Base-by-base conservation (phyloP, 2,113 vertebrate genomes). In the Barbus barbus region DNA sequence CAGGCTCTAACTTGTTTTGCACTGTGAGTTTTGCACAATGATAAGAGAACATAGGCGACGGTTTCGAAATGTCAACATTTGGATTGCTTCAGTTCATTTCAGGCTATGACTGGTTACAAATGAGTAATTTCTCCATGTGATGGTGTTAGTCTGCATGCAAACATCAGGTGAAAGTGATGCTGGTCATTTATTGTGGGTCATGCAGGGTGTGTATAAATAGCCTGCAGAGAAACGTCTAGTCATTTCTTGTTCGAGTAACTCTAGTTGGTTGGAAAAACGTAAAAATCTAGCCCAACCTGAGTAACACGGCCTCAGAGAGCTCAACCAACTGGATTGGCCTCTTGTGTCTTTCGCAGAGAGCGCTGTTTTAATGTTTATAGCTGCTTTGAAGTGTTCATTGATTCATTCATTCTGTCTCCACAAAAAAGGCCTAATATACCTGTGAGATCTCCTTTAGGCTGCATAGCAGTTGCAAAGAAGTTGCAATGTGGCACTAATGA, bases 251-350 rank as follows among this genome's bases (percentile, higher is more conserved):
- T 44, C 7, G 6, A 78, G 76, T 58, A 60, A 60, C 5, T 60
- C 58, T 16, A 14, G 16, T 36, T 83, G 20, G 20, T 16, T 83
- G 31, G n/a, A 28, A 46, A 82, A 75, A 51, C 56, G 18, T 44
- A 91, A 88, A 88, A 89, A 89, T 91, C 81, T 84, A 20, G 84
- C 89, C 82, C n/a, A 75, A 90, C 90, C 86, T 85, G 90, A 83
- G 46, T 31, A 3, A 56, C 36, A 22, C 53, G 60, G 38, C 73
- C 33, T 84, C 61, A 51, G 73, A 56, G 36, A 65, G 33, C 77
- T 60, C 9, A 63, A 63, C 77, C 58, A 14, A n/a, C 61, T 33
- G 78, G 60, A 67, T 81, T 67, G 41, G 61, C 16, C 14, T 81
- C 63, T 7, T 79, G 56, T 44, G 12, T 61, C 56, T 79, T 26